Conservation (phyloP, 2,888 invertebrate genomes). For the Crocallis elinguaria region DNA sequence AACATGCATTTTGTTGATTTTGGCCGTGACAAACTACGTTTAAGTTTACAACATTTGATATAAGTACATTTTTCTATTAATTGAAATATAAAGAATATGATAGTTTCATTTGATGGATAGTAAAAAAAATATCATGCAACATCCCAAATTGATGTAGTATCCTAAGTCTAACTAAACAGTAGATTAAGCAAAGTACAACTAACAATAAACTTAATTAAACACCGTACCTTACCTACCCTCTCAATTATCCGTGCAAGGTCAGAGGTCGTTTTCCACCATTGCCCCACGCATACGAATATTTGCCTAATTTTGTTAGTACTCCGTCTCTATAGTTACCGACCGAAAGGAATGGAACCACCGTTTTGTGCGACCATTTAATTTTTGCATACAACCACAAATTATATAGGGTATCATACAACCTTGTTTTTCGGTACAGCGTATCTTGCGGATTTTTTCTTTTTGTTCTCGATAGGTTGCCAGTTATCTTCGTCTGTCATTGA, state of each 20-base stretch:
- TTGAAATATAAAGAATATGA: too few relatives aligned
- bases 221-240: slow-evolving; percentile 9
- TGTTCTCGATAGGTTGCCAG: too few relatives aligned
- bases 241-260: slow-evolving; percentile 32
- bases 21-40: too few relatives aligned
- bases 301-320: slow-evolving; percentile 76
- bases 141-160: too few relatives aligned
- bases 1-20: too few relatives aligned
- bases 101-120: too few relatives aligned
- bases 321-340: slow-evolving; percentile 56
- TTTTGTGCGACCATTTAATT: slow-evolving; percentile 28
- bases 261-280: slow-evolving; percentile 23
- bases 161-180: neutral
- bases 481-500: too few relatives aligned
- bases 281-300: slow-evolving; percentile 46
- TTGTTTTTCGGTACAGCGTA: slow-evolving; percentile 11
- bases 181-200: neutral
- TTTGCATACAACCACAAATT: too few relatives aligned
- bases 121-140: too few relatives aligned
- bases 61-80: too few relatives aligned
- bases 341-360: neutral
- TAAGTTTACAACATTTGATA: too few relatives aligned
- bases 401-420: too few relatives aligned
- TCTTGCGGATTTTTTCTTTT: slow-evolving; percentile 7
- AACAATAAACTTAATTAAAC: slow-evolving; percentile 19